Base-by-base conservation (phyloP, 1,140 invertebrate species). In the Plutomurus gul region DNA sequence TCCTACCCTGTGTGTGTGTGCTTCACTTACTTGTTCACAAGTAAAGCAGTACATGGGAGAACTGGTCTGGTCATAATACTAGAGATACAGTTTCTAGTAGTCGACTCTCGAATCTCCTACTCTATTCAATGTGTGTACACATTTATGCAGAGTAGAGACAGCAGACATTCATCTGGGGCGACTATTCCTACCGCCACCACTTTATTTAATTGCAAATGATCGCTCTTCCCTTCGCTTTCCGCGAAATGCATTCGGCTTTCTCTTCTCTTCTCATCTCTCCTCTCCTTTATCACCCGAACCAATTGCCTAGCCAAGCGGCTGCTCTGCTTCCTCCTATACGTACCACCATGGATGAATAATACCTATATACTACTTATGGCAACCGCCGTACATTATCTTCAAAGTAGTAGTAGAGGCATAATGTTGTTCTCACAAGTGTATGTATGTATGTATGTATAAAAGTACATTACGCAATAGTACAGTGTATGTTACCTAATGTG, bases 191-290 rank as follows among this genome's bases (percentile, higher is more conserved):
- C 60, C 39, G 46, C 43, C 39, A 65, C 76, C 79, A 77, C 76
- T 81, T 81, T 81, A 77, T 74, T 73, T 81, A 81, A 81, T 81
- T 81, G 79, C 79, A 56, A 77, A 75, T 81, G 75, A 81, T 80
- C 75, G 72, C 71, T 65, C 77, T 73, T 78, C 47, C 73, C 73
- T 43, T 36, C 18, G 71, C 71, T 46, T 46, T 51, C 25, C 22
- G 47, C 72, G 0, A 75, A 75, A 37, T 65, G 30, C 27, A 65
- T 65, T 65, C 30, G 27, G 10, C 36, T 27, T 8, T 18, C 47
- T 22, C 25, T 51, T 51, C 56, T 33, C 13, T 65, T 25, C 49
- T 22, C 20, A 7, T n/a, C 18, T 4, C 39, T 43, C 39, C 39
- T 43, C 39, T 43, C 39, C n/a, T n/a, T n/a, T 8, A 43, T 43